phyloP scores from a whole-genome alignment of 23 tunicate genomes.

The Ascidia mentula region DNA sequence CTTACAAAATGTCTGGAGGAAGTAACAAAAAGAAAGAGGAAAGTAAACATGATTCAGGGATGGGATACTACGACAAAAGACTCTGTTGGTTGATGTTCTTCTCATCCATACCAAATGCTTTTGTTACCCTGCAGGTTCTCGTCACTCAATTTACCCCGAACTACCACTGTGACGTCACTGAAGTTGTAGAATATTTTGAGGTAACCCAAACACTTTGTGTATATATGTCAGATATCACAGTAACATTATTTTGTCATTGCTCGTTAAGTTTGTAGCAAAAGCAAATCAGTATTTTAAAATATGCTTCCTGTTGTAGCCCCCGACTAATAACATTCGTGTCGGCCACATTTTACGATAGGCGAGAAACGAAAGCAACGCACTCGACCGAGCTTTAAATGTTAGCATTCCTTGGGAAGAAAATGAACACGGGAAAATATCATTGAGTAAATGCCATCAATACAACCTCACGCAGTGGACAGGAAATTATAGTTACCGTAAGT shows the following conservation, averaged over 20 bases:
- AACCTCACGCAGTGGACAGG: background rate
- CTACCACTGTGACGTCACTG: slow-evolving; percentile 1
- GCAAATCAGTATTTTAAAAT: too few species aligned
- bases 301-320: too few species aligned
- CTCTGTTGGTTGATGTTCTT: background rate
- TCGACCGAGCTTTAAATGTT: background rate
- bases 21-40: too few species aligned
- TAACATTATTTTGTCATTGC: too few species aligned
- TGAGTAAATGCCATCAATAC: background rate
- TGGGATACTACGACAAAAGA: slow-evolving; percentile 12
- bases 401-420: background rate
- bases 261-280: too few species aligned
- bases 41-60: too few species aligned
- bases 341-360: too few species aligned
- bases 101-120: slow-evolving; percentile 1
- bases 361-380: background rate
- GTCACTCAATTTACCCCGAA: slow-evolving; percentile 10
- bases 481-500: background rate
- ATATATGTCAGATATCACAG: too few species aligned
- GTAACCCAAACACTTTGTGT: too few species aligned
- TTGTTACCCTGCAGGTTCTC: background rate
- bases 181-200: background rate
- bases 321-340: too few species aligned
- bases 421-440: background rate
- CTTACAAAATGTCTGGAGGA: too few species aligned